A percentile compares a stretch with the other conserved stretches of the same genome.
Evolutionary conservation across 2,888 invertebrate species (phyloP).

Genomic region (Noctuana brunneofusca): DNA sequence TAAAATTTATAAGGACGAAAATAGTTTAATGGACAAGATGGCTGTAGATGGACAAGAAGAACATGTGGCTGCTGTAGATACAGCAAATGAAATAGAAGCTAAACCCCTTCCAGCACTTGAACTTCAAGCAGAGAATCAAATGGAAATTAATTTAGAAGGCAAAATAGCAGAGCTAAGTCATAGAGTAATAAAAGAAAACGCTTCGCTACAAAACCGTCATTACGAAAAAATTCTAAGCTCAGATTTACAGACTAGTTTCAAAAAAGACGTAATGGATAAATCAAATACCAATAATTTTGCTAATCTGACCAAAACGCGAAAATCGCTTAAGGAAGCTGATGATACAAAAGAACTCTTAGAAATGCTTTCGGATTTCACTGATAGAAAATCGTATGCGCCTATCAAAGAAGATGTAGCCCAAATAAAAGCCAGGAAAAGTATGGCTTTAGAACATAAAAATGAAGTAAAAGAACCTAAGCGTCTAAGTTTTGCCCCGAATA

Average conservation of each 20-base stretch:
- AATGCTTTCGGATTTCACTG: constrained; percentile 63
- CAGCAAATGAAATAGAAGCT: constrained; percentile 9
- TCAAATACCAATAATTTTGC: constrained; percentile 36
- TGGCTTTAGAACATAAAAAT: constrained; percentile 42
- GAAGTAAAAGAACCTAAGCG: constrained; percentile 42
- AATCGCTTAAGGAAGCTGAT: constrained; percentile 53
- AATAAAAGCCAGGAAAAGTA: constrained; percentile 34
- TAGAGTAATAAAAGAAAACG: constrained; percentile 28
- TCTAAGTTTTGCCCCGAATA: constrained; percentile 49
- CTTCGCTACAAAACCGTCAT: constrained; percentile 39
- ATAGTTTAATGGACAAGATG: not conserved
- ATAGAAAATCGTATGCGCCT: constrained; percentile 38
- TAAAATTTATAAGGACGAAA: too few species aligned
- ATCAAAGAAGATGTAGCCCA: constrained; percentile 36
- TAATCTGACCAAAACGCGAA: constrained; percentile 36
- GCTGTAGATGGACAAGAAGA: too few species aligned
- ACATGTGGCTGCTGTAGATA: constrained; percentile 1
- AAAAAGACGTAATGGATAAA: constrained; percentile 23
- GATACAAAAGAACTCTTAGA: constrained; percentile 64
- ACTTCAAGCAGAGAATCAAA: constrained; percentile 36
- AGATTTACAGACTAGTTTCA: constrained; percentile 35
- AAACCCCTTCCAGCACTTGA: constrained; percentile 38
- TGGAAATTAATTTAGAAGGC: constrained; percentile 38
- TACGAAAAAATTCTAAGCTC: constrained; percentile 44
- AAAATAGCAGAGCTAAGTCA: constrained; percentile 41